Conservation (phyloP, 2,113 vertebrate genomes). For the Semnornis frantzii region DNA sequence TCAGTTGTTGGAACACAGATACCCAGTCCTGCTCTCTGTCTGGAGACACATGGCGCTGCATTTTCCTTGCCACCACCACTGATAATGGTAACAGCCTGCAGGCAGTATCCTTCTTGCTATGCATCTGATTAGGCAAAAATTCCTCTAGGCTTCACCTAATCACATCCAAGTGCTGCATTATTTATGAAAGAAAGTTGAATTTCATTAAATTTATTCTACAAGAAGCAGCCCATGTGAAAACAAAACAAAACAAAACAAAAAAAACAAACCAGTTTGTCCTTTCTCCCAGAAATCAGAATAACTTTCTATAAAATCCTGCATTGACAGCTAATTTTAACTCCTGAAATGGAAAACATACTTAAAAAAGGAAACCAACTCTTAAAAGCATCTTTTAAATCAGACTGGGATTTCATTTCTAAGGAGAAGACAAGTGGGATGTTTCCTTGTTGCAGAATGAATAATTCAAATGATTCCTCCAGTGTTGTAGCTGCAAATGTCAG, state of each 20-base stretch:
- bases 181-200: constrained; percentile 75
- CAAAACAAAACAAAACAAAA: not conserved
- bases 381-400: constrained; percentile 47
- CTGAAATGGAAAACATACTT: constrained; percentile 43
- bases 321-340: constrained; percentile 28
- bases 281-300: constrained; percentile 32
- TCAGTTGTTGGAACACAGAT: not conserved
- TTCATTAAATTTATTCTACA: constrained; percentile 62
- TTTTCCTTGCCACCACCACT: constrained; percentile 17
- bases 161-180: constrained; percentile 68
- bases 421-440: constrained; percentile 56
- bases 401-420: constrained; percentile 49
- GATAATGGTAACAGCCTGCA: constrained; percentile 42
- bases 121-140: constrained; percentile 65
- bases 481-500: constrained; percentile 42
- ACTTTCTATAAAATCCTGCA: constrained; percentile 17
- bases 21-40: not conserved
- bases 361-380: not conserved
- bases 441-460: constrained; percentile 68
- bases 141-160: constrained; percentile 64
- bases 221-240: constrained; percentile 22
- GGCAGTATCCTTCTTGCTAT: constrained; percentile 45
- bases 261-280: not conserved
- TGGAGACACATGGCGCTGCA: not conserved
- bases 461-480: constrained; percentile 63